These are phyloP conservation scores for Cheilosia impressa DNA, from an alignment of 2,888 invertebrate species.

Conservation along the genomic window DNA sequence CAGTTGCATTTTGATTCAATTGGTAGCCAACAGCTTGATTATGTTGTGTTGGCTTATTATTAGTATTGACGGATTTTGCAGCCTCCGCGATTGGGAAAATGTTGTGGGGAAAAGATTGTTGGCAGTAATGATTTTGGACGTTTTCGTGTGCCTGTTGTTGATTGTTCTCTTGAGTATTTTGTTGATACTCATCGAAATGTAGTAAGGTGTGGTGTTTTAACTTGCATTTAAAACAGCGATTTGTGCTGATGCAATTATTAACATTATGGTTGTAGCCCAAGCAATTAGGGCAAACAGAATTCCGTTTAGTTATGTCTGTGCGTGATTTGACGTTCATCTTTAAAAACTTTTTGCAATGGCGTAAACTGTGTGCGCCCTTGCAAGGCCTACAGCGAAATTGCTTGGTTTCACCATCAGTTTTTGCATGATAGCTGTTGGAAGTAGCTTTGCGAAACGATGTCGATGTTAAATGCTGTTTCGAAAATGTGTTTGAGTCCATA, in stretches of 20 bases:
- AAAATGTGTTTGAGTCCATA: not conserved
- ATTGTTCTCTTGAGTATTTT: not conserved
- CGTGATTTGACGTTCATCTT: no score
- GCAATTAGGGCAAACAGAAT: not conserved
- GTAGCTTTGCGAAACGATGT: not conserved
- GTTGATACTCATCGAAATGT: not conserved
- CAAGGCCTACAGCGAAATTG: not conserved
- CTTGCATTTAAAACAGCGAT: no score
- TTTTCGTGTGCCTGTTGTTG: not conserved
- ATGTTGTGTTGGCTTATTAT: not conserved
- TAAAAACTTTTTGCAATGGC: constrained; percentile 8
- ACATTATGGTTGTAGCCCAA: not conserved
- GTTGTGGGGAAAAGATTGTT: not conserved
- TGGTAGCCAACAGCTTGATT: no score
- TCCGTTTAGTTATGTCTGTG: no score
- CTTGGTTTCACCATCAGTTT: not conserved
- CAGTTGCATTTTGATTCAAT: no score
- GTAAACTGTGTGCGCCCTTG: not conserved
- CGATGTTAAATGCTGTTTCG: not conserved
- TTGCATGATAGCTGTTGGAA: not conserved
- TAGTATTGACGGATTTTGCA: not conserved
- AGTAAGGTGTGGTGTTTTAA: not conserved
- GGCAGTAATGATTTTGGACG: not conserved
- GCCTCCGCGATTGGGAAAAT: not conserved
- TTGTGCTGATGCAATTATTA: not conserved